phyloP scores from a whole-genome alignment of 2,888 invertebrate species.

The Drosophila prolongata region DNA sequence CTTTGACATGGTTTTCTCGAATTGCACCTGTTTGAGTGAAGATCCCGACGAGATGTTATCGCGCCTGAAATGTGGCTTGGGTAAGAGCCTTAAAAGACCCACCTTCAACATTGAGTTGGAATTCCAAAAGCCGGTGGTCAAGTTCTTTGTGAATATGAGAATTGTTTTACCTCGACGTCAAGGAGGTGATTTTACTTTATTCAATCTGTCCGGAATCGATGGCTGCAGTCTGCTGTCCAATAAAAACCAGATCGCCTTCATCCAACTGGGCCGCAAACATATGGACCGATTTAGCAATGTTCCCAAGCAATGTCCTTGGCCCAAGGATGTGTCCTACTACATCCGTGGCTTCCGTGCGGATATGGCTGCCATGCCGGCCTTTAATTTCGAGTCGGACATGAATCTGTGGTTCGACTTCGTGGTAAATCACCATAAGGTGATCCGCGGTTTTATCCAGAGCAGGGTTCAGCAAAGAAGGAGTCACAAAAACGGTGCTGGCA shows the following conservation, averaged over 20 bases:
- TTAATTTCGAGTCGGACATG: conserved; percentile 52
- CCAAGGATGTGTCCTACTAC: conserved; percentile 45
- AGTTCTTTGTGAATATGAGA: conserved; percentile 43
- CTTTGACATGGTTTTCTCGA: conserved; percentile 49
- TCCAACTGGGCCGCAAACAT: conserved; percentile 40
- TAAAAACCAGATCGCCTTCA: conserved; percentile 52
- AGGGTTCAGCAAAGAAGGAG: conserved; percentile 22
- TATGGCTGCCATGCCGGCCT: conserved; percentile 49
- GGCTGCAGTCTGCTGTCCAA: conserved; percentile 56
- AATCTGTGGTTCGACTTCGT: conserved; percentile 46
- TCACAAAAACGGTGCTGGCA: conserved; percentile 1
- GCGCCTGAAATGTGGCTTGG: conserved; percentile 43
- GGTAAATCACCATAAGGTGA: conserved; percentile 53
- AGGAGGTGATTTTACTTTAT: conserved; percentile 25
- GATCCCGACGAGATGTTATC: conserved; percentile 34
- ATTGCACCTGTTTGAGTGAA: conserved; percentile 35
- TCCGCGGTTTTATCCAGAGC: conserved; percentile 39
- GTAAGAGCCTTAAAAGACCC: conserved; percentile 47
- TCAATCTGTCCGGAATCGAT: conserved; percentile 50
- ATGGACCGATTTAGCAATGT: conserved; percentile 44
- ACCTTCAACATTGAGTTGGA: conserved; percentile 49
- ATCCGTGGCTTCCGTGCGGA: conserved; percentile 49
- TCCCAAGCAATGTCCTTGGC: conserved; percentile 46
- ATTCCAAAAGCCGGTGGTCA: conserved; percentile 38
- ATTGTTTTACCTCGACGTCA: conserved; percentile 39